These are phyloP conservation scores for Barbus barbus DNA, from an alignment of 2,113 vertebrate species.

Conservation along the genomic window DNA sequence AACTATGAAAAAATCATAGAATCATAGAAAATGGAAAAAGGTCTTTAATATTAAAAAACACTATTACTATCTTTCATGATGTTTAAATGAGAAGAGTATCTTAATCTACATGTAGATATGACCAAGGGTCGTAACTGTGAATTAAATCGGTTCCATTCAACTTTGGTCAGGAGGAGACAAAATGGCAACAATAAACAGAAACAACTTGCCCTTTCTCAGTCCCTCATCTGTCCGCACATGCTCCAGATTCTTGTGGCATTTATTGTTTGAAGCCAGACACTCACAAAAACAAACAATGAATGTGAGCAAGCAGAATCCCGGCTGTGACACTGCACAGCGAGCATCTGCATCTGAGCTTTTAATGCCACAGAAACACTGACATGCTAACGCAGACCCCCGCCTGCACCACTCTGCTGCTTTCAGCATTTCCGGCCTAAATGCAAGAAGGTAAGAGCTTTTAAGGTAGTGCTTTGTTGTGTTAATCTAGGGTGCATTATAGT, in stretches of 20 bases:
- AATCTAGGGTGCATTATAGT: background rate
- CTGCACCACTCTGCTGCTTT: background rate
- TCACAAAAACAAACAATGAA: conserved; percentile 69
- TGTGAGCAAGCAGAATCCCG: conserved; percentile 47
- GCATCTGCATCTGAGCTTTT: conserved; percentile 14
- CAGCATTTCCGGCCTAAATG: background rate
- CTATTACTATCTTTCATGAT: no score
- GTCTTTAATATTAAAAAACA: no score
- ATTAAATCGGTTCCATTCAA: background rate
- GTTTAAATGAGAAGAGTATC: no score
- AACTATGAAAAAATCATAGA: no score
- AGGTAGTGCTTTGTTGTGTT: background rate
- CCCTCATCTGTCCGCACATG: background rate
- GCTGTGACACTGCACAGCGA: conserved; percentile 7
- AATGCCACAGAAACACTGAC: background rate
- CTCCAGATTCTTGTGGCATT: conserved; percentile 24
- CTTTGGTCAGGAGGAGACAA: background rate
- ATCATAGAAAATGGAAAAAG: no score
- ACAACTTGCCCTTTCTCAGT: background rate
- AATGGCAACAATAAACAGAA: no score
- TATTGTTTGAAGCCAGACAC: conserved; percentile 55
- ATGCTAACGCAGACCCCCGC: background rate
- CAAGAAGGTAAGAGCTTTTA: background rate
- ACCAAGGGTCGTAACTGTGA: background rate
- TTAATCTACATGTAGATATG: background rate